A percentile compares a stretch with the other conserved stretches of the same genome.
phyloP scores from a whole-genome alignment of 2,797 vertebrate genomes.

The Nothura maculosa region DNA sequence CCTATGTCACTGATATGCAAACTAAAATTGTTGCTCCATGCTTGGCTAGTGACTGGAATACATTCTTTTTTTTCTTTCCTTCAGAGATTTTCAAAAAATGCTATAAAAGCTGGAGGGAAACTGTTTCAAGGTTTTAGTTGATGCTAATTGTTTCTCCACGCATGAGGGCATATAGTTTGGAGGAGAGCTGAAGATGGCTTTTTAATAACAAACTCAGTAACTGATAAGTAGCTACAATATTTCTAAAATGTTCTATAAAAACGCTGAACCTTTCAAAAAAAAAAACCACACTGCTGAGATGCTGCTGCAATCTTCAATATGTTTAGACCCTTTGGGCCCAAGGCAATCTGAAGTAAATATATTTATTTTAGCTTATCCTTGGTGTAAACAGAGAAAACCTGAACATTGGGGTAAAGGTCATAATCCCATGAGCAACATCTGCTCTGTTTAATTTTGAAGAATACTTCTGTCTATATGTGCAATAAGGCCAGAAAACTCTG shows the following conservation, averaged over 20 bases:
- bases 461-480: not conserved
- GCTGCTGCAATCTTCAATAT: conserved; percentile 28
- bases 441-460: conserved; percentile 37
- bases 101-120: conserved; percentile 1
- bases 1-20: not conserved
- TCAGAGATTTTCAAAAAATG: not conserved
- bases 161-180: not conserved
- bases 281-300: conserved; percentile 31
- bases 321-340: conserved; percentile 48
- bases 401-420: conserved; percentile 62
- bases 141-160: not conserved
- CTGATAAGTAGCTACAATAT: not conserved
- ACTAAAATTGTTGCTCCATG: not conserved
- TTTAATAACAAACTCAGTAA: not conserved
- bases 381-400: conserved; percentile 62
- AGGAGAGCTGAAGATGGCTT: not conserved
- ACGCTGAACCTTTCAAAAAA: conserved; percentile 47
- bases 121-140: conserved; percentile 1
- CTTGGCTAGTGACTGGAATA: not conserved
- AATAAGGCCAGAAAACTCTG: not conserved
- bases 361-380: conserved; percentile 55
- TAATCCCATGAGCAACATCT: conserved; percentile 26
- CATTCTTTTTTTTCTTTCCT: not conserved
- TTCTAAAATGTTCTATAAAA: conserved; percentile 25
- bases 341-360: conserved; percentile 54